Percentiles rank a stretch among this genome's conserved stretches.
These are phyloP conservation scores for Sterrhoptilus dennistouni DNA, from an alignment of 2,113 vertebrate species.

Conservation along the genomic window DNA sequence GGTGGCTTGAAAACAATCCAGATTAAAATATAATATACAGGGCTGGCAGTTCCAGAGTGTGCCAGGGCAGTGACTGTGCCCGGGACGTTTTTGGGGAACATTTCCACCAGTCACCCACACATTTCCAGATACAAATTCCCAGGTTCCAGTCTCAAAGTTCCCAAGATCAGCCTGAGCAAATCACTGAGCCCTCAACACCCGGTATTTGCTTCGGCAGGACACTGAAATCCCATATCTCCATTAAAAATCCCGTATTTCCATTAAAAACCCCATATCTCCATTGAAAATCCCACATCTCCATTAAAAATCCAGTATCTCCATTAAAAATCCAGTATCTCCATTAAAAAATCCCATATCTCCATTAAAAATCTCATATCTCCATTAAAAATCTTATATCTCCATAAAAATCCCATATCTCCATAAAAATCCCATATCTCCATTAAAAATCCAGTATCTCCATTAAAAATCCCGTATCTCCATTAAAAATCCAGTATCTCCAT, in stretches of 20 bases:
- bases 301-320: background rate
- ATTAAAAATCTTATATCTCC: background rate
- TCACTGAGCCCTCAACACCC: background rate
- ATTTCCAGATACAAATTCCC: background rate
- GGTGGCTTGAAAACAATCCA: background rate
- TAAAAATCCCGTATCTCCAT: no score
- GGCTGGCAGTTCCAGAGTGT: background rate
- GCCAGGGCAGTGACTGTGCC: background rate
- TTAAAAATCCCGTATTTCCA: background rate
- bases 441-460: no score
- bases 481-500: no score
- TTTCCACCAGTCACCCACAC: background rate
- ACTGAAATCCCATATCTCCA: background rate
- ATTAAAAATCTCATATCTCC: background rate
- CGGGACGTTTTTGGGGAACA: background rate
- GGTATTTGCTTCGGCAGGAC: background rate
- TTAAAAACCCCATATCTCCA: background rate
- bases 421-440: no score
- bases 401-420: no score
- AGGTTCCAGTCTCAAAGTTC: background rate
- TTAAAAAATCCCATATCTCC: background rate
- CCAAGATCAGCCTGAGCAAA: background rate
- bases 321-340: background rate
- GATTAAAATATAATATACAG: rapidly evolving
- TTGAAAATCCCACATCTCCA: background rate